phyloP scores from a whole-genome alignment of 1,140 invertebrate genomes.

The Rhagoletis zephyria region DNA sequence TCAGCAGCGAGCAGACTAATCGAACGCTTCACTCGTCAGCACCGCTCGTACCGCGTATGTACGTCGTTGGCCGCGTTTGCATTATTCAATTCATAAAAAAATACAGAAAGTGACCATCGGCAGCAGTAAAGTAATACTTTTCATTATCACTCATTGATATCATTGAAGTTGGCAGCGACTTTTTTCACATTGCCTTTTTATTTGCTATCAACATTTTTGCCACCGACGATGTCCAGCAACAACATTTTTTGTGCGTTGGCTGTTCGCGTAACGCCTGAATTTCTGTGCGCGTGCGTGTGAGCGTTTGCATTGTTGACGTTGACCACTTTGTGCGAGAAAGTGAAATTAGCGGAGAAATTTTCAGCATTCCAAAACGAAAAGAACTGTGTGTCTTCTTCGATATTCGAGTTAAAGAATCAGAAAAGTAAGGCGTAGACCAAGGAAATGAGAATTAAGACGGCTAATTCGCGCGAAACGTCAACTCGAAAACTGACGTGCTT shows the following conservation, averaged over 20 bases:
- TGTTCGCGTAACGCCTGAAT: not conserved
- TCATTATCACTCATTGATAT: not conserved
- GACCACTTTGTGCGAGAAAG: slow-evolving; percentile 37
- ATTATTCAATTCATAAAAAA: slow-evolving; percentile 34
- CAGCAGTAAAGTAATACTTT: not conserved
- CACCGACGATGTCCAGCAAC: not conserved
- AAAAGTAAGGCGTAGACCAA: not conserved
- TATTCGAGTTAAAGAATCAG: slow-evolving; percentile 22
- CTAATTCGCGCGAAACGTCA: not conserved
- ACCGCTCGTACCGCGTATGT: not conserved
- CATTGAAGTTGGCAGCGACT: not conserved
- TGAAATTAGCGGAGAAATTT: slow-evolving; percentile 50
- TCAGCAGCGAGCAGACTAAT: not conserved
- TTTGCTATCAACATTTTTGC: not conserved
- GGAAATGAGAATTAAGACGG: not conserved
- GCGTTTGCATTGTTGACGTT: not conserved
- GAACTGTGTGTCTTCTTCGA: slow-evolving; percentile 32
- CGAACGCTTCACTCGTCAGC: not conserved
- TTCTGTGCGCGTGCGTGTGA: not conserved
- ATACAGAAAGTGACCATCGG: not conserved
- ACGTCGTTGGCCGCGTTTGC: not conserved
- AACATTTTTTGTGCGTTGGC: not conserved
- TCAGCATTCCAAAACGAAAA: slow-evolving; percentile 4
- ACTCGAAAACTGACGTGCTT: slow-evolving; percentile 18
- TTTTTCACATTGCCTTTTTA: not conserved